Evolutionary conservation across 2,113 vertebrate species (phyloP), one percentile per base, ranked within the genome.

Genomic region (Petrocephalus microphthalmus): DNA sequence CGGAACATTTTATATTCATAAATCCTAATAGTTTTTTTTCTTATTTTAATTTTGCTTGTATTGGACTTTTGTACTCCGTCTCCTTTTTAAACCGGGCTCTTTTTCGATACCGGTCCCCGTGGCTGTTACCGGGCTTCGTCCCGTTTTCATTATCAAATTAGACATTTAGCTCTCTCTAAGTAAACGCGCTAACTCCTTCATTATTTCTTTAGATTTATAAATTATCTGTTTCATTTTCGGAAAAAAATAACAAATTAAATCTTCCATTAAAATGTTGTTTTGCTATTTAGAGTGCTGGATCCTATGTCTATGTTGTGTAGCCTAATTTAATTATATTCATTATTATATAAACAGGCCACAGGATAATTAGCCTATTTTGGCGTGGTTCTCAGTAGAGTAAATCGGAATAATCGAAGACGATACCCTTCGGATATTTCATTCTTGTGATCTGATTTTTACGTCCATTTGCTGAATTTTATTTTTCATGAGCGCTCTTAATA

Each of bases 361-460:
- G 93, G 92, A 92, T 95, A 95, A 95, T 95, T 95, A 94, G 93
- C 93, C 92, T 94, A 92, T 93, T 94, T 91, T 94, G 92, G 92
- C 92, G 92, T 89, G 94, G 93, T 92, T 93, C 92, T 90, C 93
- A 89, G 92, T 91, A 92, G 92, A 91, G 90, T 90, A 90, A 91
- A 92, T 94, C 93, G 91, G 91, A 42, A 42, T 92, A 93, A 94
- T 93, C 94, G 84, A 88, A 92, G 45, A 93, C 90, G 92, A 89
- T 92, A 90, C 92, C 91, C 92, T 92, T 94, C 93, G 87, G 90
- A 91, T 92, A 92, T 92, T 91, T 67, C 60, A 29, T n/a, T 29
- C 10, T 67, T 88, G 88, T 51, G 90, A 56, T 67, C 78, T 88
- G 78, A 49, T 88, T 91, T 82, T 42, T 54, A 54, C 53, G 53